These are phyloP conservation scores for Helogale parvula DNA, from an alignment of 2,113 vertebrate genomes.

Conservation along the genomic window DNA sequence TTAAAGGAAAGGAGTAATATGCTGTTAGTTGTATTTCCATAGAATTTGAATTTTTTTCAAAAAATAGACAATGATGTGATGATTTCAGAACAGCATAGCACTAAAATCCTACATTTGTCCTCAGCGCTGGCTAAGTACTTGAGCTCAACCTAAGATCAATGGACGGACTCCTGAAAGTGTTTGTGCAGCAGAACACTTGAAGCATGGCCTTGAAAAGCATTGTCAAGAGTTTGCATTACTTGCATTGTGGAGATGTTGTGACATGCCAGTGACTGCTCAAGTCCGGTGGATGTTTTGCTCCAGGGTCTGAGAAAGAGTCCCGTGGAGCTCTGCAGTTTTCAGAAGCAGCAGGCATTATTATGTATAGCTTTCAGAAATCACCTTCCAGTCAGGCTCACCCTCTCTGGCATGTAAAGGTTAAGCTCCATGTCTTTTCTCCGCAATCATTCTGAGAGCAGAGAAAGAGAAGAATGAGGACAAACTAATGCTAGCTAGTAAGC, in stretches of 20 bases:
- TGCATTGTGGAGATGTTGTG: not conserved
- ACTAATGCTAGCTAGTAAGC: constrained; percentile 58
- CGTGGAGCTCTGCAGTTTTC: constrained; percentile 63
- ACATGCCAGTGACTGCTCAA: not conserved
- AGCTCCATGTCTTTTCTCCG: constrained; percentile 65
- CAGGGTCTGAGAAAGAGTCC: not conserved
- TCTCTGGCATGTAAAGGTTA: constrained; percentile 72
- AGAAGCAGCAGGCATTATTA: constrained; percentile 58
- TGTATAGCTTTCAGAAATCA: constrained; percentile 73
- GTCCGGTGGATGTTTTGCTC: not conserved
- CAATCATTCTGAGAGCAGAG: constrained; percentile 51
- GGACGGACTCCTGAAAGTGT: not conserved
- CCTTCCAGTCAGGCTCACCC: constrained; percentile 66
- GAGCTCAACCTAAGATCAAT: not conserved
- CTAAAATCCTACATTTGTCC: not conserved
- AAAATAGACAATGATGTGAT: not conserved
- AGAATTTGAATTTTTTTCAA: not conserved
- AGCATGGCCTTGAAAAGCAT: not conserved
- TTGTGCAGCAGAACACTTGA: not conserved
- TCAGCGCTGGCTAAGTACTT: not conserved
- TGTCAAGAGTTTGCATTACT: not conserved
- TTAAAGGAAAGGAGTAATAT: not conserved
- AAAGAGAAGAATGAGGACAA: constrained; percentile 68
- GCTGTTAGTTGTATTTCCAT: not conserved
- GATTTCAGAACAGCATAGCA: not conserved